These are phyloP conservation scores for Argentina silus DNA, from an alignment of 2,797 vertebrate species.

Conservation along the genomic window DNA sequence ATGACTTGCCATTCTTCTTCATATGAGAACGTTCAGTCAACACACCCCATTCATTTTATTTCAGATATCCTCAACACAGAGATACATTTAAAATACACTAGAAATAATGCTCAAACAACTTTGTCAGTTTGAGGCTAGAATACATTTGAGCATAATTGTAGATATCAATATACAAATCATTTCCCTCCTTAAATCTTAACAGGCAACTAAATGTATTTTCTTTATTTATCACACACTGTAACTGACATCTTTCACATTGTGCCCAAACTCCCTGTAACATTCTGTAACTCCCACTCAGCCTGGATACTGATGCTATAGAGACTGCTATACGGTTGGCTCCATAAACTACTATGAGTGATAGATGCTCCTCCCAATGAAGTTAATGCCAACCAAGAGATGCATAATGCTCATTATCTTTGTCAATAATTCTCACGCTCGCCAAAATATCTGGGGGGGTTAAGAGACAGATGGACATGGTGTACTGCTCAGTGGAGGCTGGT, in stretches of 20 bases:
- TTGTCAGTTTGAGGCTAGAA: conserved; percentile 60
- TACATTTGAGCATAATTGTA: conserved; percentile 52
- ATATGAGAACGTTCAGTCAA: conserved; percentile 22
- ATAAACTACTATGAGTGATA: neutral
- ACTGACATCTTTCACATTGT: no score
- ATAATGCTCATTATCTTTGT: conserved; percentile 35
- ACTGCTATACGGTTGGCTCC: no score
- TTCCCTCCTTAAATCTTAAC: conserved; percentile 39
- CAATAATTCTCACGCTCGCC: conserved; percentile 22
- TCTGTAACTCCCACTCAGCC: neutral
- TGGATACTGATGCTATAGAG: no score
- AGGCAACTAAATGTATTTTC: conserved; percentile 37
- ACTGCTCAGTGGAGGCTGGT: no score
- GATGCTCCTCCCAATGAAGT: conserved; percentile 16
- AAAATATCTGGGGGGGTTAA: conserved; percentile 17
- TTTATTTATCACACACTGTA: conserved; percentile 26
- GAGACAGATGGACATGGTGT: conserved; percentile 1
- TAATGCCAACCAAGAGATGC: conserved; percentile 22
- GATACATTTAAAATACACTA: conserved; percentile 50
- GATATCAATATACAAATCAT: conserved; percentile 53
- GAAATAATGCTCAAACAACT: conserved; percentile 43
- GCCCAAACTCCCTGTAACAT: conserved; percentile 13
- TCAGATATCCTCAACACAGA: conserved; percentile 44
- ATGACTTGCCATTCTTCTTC: conserved; percentile 10
- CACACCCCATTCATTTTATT: conserved; percentile 36